These are phyloP conservation scores for Furcula furcula DNA, from an alignment of 2,888 invertebrate species.

Conservation along the genomic window DNA sequence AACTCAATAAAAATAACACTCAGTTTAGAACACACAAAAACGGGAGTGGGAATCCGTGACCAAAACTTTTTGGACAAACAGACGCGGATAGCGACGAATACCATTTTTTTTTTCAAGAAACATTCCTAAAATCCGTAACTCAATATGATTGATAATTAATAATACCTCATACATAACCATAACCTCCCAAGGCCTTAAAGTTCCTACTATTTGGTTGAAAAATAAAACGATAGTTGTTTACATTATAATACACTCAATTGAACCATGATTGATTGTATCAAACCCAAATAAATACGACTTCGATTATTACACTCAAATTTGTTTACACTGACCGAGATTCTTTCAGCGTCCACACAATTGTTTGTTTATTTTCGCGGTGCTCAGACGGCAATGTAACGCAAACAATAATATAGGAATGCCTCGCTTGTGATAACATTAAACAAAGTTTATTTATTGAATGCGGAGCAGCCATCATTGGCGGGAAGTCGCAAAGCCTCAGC, in stretches of 20 bases:
- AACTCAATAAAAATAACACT: too few relatives aligned
- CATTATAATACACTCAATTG: not conserved
- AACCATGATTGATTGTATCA: not conserved
- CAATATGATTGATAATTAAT: too few relatives aligned
- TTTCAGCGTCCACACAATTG: not conserved
- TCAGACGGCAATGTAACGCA: constrained; percentile 1
- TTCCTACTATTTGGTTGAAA: too few relatives aligned
- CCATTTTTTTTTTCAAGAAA: too few relatives aligned
- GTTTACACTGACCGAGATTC: constrained; percentile 1
- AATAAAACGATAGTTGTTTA: too few relatives aligned
- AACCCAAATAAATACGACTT: not conserved
- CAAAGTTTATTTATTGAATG: constrained; percentile 2
- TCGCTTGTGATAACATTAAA: constrained; percentile 3
- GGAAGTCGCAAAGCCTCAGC: not conserved
- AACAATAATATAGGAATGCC: not conserved
- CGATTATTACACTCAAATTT: not conserved
- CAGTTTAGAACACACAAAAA: too few relatives aligned
- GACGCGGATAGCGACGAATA: too few relatives aligned
- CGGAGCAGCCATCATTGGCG: not conserved
- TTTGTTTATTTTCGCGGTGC: not conserved
- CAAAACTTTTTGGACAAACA: too few relatives aligned
- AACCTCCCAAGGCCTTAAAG: too few relatives aligned
- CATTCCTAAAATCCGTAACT: too few relatives aligned
- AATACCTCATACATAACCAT: too few relatives aligned
- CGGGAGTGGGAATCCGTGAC: too few relatives aligned